Evolutionary conservation across 2,888 invertebrate species (phyloP), one percentile per base, ranked within the genome.

Genomic region (Amiota communis): DNA sequence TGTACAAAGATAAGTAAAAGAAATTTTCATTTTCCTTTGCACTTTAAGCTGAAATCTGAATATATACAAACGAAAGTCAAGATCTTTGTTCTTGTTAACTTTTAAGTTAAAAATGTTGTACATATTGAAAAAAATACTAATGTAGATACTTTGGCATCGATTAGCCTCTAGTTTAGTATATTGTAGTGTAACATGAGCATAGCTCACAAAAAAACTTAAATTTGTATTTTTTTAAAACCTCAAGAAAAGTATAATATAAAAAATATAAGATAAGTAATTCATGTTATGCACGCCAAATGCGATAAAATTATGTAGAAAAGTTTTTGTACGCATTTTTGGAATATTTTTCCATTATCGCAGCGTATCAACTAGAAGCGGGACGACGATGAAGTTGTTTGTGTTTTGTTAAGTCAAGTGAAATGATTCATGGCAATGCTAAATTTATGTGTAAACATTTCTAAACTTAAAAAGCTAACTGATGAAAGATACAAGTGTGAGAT

Each of bases 241-340:
- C 36, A 36, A 36, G 0, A 36, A 36, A 36, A 36, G 36, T 36
- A 36, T 4, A 36, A 36, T 36, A 36, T 36, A 6, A 36, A 36
- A 36, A 6, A 36, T 36, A 36, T 36, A 36, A 36, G 20, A 59
- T 59, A 20, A 57, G n/a, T 57, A 10, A 4, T 57, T 57, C 47
- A 67, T 23, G 49, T 53, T 67, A 51, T 67, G 49, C 49, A 11
- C 59, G 59, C 51, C 68, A 68, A 15, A 68, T 69, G 69, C 72
- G 63, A 72, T 72, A 63, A 68, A 72, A 73, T 72, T 68, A 73
- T 71, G 71, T 56, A 72, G 69, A 72, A 64, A 56, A 53, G 72
- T 61, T 49, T 71, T 59, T 47, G 49, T 61, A 69, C 59, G 63
- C 59, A 61, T 71, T 69, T 57, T 47, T 57, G 2, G 57, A 57